Evolutionary conservation across 2,888 invertebrate genomes (phyloP).

Genomic region (Caenorhabditis panamensis): DNA sequence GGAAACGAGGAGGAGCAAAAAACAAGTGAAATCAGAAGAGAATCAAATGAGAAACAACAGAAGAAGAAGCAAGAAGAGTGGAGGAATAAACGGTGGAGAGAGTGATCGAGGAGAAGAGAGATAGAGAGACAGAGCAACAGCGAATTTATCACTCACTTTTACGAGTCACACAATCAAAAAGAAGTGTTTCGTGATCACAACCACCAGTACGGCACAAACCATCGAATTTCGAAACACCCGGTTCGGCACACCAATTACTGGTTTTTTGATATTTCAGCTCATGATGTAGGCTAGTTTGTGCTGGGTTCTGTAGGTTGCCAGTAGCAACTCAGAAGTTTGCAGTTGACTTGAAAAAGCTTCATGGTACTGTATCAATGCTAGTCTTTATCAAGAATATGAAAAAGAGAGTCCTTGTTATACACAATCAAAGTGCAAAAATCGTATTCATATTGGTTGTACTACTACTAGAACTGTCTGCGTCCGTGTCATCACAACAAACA

Average conservation of each 20-base stretch:
- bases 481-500: slow-evolving; percentile 5
- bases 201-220: slow-evolving; percentile 24
- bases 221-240: neutral
- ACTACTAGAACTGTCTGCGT: neutral
- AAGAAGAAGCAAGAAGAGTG: slow-evolving; percentile 18
- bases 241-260: neutral
- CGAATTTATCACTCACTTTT: slow-evolving; percentile 57
- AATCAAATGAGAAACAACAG: slow-evolving; percentile 9
- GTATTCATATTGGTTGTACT: neutral
- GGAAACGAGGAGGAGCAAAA: slow-evolving; percentile 11
- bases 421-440: too few relatives aligned
- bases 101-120: slow-evolving; percentile 10
- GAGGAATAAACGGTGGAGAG: neutral
- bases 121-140: slow-evolving; percentile 40
- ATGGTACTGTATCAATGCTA: too few relatives aligned
- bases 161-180: slow-evolving; percentile 43
- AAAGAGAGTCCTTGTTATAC: too few relatives aligned
- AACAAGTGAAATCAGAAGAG: slow-evolving; percentile 16
- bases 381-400: too few relatives aligned
- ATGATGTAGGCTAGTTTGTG: too few relatives aligned
- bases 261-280: neutral
- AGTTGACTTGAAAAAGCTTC: too few relatives aligned
- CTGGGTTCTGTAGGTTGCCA: too few relatives aligned
- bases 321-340: too few relatives aligned
- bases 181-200: slow-evolving; percentile 51